Evolutionary conservation across 2,888 invertebrate genomes (phyloP).

Genomic region (Callyntrura sp.): DNA sequence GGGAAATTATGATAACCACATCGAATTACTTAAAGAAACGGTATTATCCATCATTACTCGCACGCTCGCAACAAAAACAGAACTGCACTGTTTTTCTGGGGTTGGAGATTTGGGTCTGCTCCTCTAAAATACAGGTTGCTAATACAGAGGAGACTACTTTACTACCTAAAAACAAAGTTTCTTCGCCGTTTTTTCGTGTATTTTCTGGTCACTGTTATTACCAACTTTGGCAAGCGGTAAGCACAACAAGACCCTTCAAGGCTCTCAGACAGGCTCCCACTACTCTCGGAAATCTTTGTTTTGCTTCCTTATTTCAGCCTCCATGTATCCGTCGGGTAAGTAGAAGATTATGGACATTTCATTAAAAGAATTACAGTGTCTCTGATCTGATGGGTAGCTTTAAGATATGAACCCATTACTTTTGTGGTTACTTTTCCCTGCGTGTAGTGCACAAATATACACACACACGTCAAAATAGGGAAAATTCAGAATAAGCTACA

Average conservation of each 20-base stretch:
- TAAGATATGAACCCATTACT: constrained; percentile 67
- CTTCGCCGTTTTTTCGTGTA: neutral
- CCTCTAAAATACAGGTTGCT: neutral
- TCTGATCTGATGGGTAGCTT: constrained; percentile 78
- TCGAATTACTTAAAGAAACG: constrained; percentile 71
- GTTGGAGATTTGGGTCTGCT: constrained; percentile 58
- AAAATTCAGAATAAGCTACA: constrained; percentile 57
- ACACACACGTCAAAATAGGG: constrained; percentile 9
- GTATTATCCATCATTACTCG: constrained; percentile 76
- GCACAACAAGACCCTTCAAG: constrained; percentile 70
- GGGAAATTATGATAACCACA: constrained; percentile 68
- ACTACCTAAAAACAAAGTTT: neutral
- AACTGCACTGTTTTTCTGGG: neutral
- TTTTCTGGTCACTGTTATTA: constrained; percentile 24
- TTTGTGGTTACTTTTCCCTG: constrained; percentile 57
- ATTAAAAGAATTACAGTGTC: constrained; percentile 81
- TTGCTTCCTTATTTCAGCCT: constrained; percentile 21
- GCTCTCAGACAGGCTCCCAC: constrained; percentile 73
- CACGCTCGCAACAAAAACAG: constrained; percentile 62
- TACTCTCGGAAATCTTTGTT: constrained; percentile 37
- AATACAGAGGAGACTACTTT: neutral
- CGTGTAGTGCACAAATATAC: neutral
- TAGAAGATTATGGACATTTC: constrained; percentile 75
- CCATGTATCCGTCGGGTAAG: constrained; percentile 19
- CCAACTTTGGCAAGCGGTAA: constrained; percentile 8